Evolutionary conservation across 2,113 vertebrate species (phyloP).

Genomic region (Rhabdomys dilectus): DNA sequence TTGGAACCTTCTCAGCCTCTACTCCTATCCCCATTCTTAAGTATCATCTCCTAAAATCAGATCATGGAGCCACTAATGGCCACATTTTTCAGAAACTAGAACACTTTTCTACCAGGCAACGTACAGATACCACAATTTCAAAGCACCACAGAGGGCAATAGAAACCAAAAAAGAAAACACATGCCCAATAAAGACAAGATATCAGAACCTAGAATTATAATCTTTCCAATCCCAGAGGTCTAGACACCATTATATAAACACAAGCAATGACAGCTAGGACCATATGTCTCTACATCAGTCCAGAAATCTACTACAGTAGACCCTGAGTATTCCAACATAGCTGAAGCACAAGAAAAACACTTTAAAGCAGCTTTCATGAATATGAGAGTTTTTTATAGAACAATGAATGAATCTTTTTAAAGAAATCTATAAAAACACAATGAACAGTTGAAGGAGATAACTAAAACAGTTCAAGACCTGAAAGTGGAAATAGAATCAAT

Average conservation of each 20-base stretch:
- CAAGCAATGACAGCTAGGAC: not conserved
- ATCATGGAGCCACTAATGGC: not conserved
- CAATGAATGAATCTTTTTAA: not conserved
- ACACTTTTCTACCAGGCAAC: not conserved
- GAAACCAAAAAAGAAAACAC: not conserved
- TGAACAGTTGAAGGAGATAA: not conserved
- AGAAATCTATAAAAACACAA: not conserved
- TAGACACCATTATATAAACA: not conserved
- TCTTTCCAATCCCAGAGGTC: not conserved
- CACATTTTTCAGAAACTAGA: not conserved
- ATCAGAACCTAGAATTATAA: not conserved
- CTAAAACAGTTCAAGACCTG: not conserved
- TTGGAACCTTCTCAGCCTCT: not conserved
- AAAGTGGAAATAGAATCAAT: not conserved
- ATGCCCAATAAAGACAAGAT: not conserved
- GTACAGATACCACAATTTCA: not conserved
- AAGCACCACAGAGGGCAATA: not conserved
- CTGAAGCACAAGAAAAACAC: not conserved
- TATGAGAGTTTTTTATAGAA: not conserved
- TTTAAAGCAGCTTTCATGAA: not conserved
- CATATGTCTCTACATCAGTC: not conserved
- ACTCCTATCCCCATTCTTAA: no score
- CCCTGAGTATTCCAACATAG: not conserved
- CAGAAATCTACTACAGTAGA: not conserved
- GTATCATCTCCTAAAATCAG: not conserved